Conservation (phyloP, 2,888 invertebrate species). For the Chrysotoxum bicinctum region DNA sequence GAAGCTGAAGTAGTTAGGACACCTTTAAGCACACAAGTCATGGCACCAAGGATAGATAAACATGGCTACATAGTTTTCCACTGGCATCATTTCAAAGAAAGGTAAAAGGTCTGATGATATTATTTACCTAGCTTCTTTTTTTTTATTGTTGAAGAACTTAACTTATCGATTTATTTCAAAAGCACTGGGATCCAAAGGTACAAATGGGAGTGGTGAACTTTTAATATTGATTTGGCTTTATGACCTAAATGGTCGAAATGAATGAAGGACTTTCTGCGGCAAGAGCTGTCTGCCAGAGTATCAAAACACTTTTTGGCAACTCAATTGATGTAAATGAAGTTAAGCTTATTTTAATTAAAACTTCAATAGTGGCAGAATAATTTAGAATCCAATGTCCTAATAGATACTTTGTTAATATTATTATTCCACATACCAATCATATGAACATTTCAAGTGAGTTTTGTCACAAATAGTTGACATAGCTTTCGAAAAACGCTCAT, state of each 20-base stretch:
- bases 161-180: neutral
- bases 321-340: neutral
- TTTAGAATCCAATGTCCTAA: no score
- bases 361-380: neutral
- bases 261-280: neutral
- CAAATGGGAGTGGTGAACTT: neutral
- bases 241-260: neutral
- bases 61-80: neutral
- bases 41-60: conserved; percentile 12
- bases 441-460: neutral
- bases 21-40: neutral
- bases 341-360: neutral
- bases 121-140: neutral
- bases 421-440: neutral
- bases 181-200: neutral
- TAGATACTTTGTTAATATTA: neutral
- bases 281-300: neutral
- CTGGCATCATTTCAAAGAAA: neutral
- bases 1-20: neutral
- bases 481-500: neutral
- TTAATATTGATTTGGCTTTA: neutral
- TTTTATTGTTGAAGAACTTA: neutral
- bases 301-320: neutral
- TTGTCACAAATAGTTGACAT: neutral
- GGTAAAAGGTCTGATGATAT: neutral